Conservation (phyloP, 2,797 vertebrate species). For the Phataginus tetradactyla region DNA sequence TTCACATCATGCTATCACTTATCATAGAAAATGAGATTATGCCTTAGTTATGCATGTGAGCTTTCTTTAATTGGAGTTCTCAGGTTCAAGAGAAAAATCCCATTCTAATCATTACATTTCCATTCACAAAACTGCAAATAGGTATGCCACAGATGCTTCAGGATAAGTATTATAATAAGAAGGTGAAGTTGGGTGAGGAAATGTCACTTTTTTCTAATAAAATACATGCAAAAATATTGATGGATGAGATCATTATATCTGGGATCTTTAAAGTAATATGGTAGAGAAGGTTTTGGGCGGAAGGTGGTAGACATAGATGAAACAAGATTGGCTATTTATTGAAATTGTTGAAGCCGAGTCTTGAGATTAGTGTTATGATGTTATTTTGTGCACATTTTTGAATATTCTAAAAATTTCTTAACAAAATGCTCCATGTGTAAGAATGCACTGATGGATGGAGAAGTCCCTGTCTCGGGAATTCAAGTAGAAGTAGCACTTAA, state of each 20-base stretch:
- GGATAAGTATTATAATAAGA: not conserved
- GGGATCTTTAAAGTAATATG: not conserved
- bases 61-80: not conserved
- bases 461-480: not conserved
- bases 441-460: not conserved
- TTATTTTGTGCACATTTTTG: not conserved
- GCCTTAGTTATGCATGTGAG: not conserved
- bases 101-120: not conserved
- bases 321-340: not conserved
- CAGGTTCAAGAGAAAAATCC: not conserved
- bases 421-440: not conserved
- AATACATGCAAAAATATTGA: not conserved
- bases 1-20: not conserved
- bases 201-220: not conserved
- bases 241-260: not conserved
- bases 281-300: not conserved
- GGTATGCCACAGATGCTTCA: not conserved
- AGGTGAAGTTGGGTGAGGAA: not conserved
- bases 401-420: not conserved
- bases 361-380: not conserved
- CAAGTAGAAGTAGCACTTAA: not conserved
- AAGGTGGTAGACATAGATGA: not conserved
- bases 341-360: not conserved
- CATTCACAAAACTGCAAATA: not conserved
- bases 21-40: not conserved